These are phyloP conservation scores for Gorsachius goisagi DNA, from an alignment of 2,113 vertebrate species.

Conservation along the genomic window DNA sequence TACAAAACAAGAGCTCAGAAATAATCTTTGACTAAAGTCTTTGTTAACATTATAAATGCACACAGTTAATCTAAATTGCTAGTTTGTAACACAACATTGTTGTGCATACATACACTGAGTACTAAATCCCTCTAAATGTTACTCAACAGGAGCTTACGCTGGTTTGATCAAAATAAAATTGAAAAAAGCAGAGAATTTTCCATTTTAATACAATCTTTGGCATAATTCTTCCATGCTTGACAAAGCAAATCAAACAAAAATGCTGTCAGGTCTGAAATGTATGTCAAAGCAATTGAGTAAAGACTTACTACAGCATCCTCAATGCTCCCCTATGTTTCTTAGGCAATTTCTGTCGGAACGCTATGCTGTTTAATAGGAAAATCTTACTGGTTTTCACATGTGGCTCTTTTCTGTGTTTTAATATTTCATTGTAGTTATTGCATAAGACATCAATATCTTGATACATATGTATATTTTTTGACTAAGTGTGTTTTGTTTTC, in stretches of 20 bases:
- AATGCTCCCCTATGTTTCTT: background rate
- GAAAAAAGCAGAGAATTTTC: background rate
- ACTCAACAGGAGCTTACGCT: background rate
- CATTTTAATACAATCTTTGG: background rate
- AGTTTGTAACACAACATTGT: background rate
- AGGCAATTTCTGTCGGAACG: background rate
- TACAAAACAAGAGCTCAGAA: background rate
- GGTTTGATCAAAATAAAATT: background rate
- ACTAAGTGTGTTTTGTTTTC: constrained; percentile 51
- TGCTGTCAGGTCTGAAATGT: background rate
- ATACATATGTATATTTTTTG: constrained; percentile 37
- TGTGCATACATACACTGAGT: background rate
- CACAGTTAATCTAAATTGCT: background rate
- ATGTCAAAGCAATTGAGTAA: background rate
- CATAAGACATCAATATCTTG: constrained; percentile 28
- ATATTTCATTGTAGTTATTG: constrained; percentile 39
- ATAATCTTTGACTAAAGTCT: background rate
- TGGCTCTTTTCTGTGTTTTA: constrained; percentile 4
- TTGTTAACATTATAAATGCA: background rate
- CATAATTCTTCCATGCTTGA: background rate
- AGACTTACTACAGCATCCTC: background rate
- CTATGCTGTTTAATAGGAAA: background rate
- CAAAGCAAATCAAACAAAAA: background rate
- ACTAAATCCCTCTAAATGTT: background rate
- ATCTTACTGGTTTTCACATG: background rate